Percentiles rank a stretch among this genome's conserved stretches.
These are phyloP conservation scores for Caenorhabditis macrosperma DNA, from an alignment of 2,888 invertebrate species.

Conservation along the genomic window DNA sequence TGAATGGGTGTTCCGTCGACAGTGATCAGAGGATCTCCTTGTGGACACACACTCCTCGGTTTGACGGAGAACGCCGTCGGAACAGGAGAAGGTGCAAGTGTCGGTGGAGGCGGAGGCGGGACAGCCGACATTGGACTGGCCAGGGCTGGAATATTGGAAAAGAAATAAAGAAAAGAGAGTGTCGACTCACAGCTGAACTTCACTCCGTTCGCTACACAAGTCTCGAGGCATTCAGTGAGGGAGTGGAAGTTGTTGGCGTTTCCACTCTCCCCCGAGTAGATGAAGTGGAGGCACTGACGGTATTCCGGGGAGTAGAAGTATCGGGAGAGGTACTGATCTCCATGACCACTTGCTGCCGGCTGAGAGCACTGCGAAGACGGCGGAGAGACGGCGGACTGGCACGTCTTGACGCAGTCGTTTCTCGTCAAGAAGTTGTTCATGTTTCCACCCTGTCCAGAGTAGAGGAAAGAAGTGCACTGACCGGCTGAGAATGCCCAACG, in stretches of 20 bases:
- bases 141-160: constrained; percentile 21
- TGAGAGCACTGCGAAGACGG: constrained; percentile 51
- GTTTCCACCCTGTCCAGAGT: constrained; percentile 69
- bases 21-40: constrained; percentile 59
- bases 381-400: constrained; percentile 51
- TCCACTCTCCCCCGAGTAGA: constrained; percentile 66
- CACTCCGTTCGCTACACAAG: constrained; percentile 64
- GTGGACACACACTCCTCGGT: constrained; percentile 60
- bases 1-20: constrained; percentile 52
- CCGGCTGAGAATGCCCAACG: constrained; percentile 67
- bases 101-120: constrained; percentile 20
- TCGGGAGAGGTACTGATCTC: constrained; percentile 58
- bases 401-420: constrained; percentile 66
- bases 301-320: constrained; percentile 69
- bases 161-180: neutral
- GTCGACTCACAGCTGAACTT: constrained; percentile 62
- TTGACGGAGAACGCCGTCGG: constrained; percentile 28
- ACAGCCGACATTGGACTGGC: constrained; percentile 40
- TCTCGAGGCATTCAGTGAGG: constrained; percentile 62
- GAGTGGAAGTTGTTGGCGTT: constrained; percentile 65
- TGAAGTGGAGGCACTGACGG: constrained; percentile 67
- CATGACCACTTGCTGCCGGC: constrained; percentile 59
- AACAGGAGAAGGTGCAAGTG: constrained; percentile 3
- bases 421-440: constrained; percentile 72
- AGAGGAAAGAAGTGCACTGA: constrained; percentile 67